Evolutionary conservation across 2,888 invertebrate species (phyloP).

Genomic region (Maniola hyperantus): DNA sequence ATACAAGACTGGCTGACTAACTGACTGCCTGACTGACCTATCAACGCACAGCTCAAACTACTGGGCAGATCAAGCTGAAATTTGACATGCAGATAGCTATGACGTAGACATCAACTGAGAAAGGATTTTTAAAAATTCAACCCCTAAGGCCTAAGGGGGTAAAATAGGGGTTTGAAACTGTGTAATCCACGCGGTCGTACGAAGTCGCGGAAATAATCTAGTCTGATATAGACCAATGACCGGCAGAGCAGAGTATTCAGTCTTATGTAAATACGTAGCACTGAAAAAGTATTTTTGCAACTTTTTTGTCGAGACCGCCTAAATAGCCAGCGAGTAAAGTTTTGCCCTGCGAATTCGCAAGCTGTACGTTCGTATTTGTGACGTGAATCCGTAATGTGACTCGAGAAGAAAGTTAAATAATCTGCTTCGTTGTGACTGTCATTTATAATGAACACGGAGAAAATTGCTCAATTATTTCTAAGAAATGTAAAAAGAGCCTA

Average conservation of each 20-base stretch:
- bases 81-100: no score
- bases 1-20: no score
- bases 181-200: no score
- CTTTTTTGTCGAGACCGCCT: slow-evolving; percentile 2
- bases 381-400: slow-evolving; percentile 64
- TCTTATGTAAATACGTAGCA: background rate
- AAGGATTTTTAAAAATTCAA: no score
- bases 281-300: slow-evolving; percentile 11
- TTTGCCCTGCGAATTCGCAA: slow-evolving; percentile 59
- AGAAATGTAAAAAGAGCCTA: background rate
- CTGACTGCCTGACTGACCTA: no score
- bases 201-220: no score
- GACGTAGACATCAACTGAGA: no score
- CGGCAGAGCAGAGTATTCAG: background rate
- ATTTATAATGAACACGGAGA: slow-evolving; percentile 13
- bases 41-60: no score
- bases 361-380: slow-evolving; percentile 54
- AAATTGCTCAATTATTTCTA: slow-evolving; percentile 11
- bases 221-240: no score
- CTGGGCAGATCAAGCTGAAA: no score
- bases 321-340: slow-evolving; percentile 41
- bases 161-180: no score
- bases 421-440: slow-evolving; percentile 17
- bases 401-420: slow-evolving; percentile 29
- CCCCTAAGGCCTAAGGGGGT: no score